phyloP scores from a whole-genome alignment of 2,888 invertebrate genomes.

The Parnassius mnemosyne region DNA sequence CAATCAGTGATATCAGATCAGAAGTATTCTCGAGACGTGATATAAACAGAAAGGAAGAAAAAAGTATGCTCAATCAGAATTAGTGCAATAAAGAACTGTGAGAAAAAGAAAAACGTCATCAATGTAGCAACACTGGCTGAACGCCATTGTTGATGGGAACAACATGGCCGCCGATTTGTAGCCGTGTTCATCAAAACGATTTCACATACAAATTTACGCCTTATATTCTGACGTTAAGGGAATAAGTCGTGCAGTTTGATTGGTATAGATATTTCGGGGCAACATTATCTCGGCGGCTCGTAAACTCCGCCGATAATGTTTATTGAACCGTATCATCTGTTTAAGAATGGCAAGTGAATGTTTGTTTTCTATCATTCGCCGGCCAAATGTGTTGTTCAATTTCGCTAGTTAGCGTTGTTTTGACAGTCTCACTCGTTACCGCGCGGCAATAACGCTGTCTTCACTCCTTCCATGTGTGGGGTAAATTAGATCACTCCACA shows the following conservation, averaged over 20 bases:
- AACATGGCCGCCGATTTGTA: conserved; percentile 52
- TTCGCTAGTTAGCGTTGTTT: conserved; percentile 73
- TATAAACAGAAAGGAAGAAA: conserved; percentile 40
- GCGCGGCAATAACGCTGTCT: conserved; percentile 67
- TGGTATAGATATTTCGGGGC: conserved; percentile 53
- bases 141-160: conserved; percentile 53
- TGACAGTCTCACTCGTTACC: conserved; percentile 71
- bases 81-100: conserved; percentile 51
- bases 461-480: conserved; percentile 49
- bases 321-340: conserved; percentile 68
- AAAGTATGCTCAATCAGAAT: conserved; percentile 57
- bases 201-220: conserved; percentile 50
- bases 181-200: conserved; percentile 45
- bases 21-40: conserved; percentile 24
- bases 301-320: conserved; percentile 70
- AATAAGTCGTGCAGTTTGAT: conserved; percentile 41
- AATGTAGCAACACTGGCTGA: conserved; percentile 54
- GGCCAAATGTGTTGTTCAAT: conserved; percentile 68
- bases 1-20: conserved; percentile 29
- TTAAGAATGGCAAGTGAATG: conserved; percentile 69
- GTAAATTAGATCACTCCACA: conserved; percentile 41
- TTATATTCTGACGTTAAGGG: conserved; percentile 45
- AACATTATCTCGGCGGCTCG: conserved; percentile 67
- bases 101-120: conserved; percentile 50
- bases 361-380: conserved; percentile 77